Evolutionary conservation across 2,888 invertebrate genomes (phyloP).

Genomic region (Ethmia dodecea): DNA sequence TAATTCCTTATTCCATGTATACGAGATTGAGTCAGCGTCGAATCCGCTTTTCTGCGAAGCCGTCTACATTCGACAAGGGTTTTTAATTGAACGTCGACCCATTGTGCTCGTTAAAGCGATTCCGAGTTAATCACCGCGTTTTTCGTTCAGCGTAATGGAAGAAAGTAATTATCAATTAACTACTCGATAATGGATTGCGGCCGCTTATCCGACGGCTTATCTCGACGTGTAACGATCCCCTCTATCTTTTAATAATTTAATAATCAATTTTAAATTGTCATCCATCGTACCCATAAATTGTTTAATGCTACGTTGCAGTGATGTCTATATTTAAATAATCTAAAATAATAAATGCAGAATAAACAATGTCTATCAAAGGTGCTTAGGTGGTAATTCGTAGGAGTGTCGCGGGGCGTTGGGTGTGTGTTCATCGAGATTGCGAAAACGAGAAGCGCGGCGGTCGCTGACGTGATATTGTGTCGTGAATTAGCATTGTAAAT

Average conservation of each 20-base stretch:
- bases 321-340: too few relatives aligned
- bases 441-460: slow-evolving; percentile 39
- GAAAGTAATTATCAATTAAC: slow-evolving; percentile 78
- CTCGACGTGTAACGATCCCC: slow-evolving; percentile 55
- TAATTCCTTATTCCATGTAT: slow-evolving; percentile 74
- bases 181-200: slow-evolving; percentile 73
- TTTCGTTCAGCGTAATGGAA: slow-evolving; percentile 72
- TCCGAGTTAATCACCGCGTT: slow-evolving; percentile 73
- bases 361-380: not conserved
- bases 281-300: slow-evolving; percentile 36
- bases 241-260: slow-evolving; percentile 48
- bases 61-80: slow-evolving; percentile 70
- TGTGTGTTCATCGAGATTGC: slow-evolving; percentile 26
- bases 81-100: slow-evolving; percentile 73
- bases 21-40: slow-evolving; percentile 70
- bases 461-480: slow-evolving; percentile 61
- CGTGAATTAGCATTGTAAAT: slow-evolving; percentile 76
- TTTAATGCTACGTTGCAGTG: not conserved
- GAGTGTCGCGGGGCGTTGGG: slow-evolving; percentile 11
- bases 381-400: not conserved
- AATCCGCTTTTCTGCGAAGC: slow-evolving; percentile 63
- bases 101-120: slow-evolving; percentile 75
- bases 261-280: slow-evolving; percentile 51
- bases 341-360: not conserved
- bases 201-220: slow-evolving; percentile 67